Base-by-base conservation (phyloP, 2,113 vertebrate genomes). In the Australoheros scitulus region DNA sequence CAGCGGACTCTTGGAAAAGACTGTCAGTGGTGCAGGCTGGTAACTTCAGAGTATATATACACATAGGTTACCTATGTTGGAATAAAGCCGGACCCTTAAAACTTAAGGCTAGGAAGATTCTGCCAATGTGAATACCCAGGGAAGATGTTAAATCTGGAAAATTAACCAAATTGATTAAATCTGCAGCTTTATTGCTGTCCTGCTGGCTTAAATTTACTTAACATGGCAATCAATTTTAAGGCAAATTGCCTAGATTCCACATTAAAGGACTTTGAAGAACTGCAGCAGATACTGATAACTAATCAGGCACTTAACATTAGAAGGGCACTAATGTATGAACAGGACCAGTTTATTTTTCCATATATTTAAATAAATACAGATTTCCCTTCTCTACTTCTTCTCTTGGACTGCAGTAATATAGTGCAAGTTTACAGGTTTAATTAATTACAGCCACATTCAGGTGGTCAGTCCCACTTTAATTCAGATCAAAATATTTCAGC, bases 11-110 rank as follows among this genome's bases (percentile, higher is more conserved):
- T 77, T 43, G 32, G 70, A 81, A 78, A 89, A 43, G 52, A 18
- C 82, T 82, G 87, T 87, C 87, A 78, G 17, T 64, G 64, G 20
- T 78, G 55, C 68, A 78, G 63, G 61, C 70, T 63, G 80, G 17
- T 82, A 36, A 77, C 78, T 76, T 18, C 26, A 65, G 76, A 18
- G 50, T 61, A 22, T 64, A 18, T 2, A 26, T 0, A 61, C 2
- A 61, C 0, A 34, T 2, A n/a, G 22, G 50, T 61, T 84, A 80
- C 75, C 56, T 80, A 63, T 76, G 56, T 50, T 3, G 57, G 79
- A 65, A 41, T 63, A 18, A 79, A 76, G 41, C 17, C 36, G 1
- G 0, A 10, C 47, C 50, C 52, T 68, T 70, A 65, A 60, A 79
- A 68, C 61, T 26, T 83, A 43, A 82, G 41, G 76, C 20, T 2